Evolutionary conservation across 2,888 invertebrate genomes (phyloP), one percentile per base, ranked within the genome.

Genomic region (Luffia ferchaultella): DNA sequence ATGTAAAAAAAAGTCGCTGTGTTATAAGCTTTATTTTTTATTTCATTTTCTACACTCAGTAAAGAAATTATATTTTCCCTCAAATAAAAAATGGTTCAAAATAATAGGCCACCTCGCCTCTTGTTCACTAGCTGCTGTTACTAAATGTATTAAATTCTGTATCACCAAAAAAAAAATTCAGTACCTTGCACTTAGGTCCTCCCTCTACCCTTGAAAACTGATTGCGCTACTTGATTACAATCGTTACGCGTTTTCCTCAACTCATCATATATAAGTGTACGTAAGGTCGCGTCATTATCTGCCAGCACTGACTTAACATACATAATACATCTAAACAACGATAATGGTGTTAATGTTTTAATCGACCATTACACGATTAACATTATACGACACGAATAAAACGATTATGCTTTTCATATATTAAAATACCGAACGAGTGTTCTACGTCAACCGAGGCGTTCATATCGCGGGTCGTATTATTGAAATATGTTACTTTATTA

Each of bases 31-130:
- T 68, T 63, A 69, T 67, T 61, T 60, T 70, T 75, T 64, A 69
- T 18, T 15, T 56, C 49, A 59, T 77, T 77, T 77, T 76, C 76
- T 75, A n/a, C n/a, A n/a, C n/a, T n/a, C n/a, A n/a, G n/a, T n/a
- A n/a, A n/a, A n/a, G n/a, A n/a, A n/a, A n/a, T n/a, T n/a, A n/a
- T n/a, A n/a, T n/a, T n/a, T n/a, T n/a, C n/a, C n/a, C n/a, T n/a
- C n/a, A n/a, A n/a, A n/a, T n/a, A n/a, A n/a, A n/a, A n/a, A n/a
- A n/a, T n/a, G n/a, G n/a, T n/a, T n/a, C n/a, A n/a, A n/a, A n/a
- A n/a, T n/a, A n/a, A n/a, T n/a, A n/a, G n/a, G n/a, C n/a, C n/a
- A n/a, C n/a, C n/a, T n/a, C n/a, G n/a, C n/a, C n/a, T n/a, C n/a
- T n/a, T n/a, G n/a, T n/a, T n/a, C n/a, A n/a, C n/a, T n/a, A n/a